Evolutionary conservation across 2,888 invertebrate genomes (phyloP).

Genomic region (Thymelicus lineola): DNA sequence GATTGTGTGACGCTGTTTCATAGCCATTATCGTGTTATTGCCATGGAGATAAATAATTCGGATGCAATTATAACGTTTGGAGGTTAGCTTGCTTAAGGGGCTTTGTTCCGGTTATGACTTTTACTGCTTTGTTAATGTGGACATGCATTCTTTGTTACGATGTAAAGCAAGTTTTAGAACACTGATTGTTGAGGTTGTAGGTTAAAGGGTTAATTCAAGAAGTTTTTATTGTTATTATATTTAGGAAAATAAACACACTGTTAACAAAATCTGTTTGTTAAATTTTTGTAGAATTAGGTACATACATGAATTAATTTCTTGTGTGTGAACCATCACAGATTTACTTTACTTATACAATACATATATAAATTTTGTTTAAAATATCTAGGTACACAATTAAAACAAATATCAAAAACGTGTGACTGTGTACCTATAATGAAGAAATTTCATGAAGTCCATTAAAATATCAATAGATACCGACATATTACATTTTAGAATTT

Average conservation of each 20-base stretch:
- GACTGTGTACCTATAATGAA: too few relatives aligned
- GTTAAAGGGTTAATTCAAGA: background rate
- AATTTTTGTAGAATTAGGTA: background rate
- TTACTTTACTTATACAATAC: background rate
- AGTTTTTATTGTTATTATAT: background rate
- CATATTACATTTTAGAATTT: too few relatives aligned
- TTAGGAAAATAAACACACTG: background rate
- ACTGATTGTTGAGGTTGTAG: background rate
- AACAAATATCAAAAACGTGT: too few relatives aligned
- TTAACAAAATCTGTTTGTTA: background rate
- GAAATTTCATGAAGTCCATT: too few relatives aligned
- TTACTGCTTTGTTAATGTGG: conserved; percentile 30
- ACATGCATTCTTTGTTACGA: background rate
- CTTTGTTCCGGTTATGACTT: conserved; percentile 31
- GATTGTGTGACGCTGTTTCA: conserved; percentile 63
- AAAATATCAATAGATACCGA: too few relatives aligned
- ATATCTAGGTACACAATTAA: too few relatives aligned
- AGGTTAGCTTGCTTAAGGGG: conserved; percentile 28
- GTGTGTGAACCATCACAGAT: background rate
- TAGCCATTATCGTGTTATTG: conserved; percentile 64
- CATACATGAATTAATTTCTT: background rate
- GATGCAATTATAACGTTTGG: conserved; percentile 38
- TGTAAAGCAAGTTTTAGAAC: background rate
- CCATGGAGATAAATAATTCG: conserved; percentile 38
- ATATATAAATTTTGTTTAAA: too few relatives aligned